Conservation (phyloP, 2,888 invertebrate species). For the Latrodectus hesperus region DNA sequence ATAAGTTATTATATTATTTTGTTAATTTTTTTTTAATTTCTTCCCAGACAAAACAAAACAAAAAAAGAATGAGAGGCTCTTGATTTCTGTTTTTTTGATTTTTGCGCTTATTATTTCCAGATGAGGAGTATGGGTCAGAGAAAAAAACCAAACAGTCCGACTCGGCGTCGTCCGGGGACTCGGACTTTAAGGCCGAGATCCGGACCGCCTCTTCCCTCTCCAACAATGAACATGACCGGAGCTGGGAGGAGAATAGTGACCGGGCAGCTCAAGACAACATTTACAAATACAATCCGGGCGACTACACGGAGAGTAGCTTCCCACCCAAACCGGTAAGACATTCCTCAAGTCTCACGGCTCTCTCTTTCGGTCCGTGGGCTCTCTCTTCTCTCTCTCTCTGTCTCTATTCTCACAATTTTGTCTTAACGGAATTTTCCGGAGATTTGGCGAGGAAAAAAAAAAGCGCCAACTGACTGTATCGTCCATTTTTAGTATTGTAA, state of each 20-base stretch:
- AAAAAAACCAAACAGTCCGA: constrained; percentile 81
- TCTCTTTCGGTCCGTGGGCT: neutral
- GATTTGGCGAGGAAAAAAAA: neutral
- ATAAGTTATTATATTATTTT: neutral
- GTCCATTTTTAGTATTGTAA: too few relatives aligned
- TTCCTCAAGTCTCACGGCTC: constrained; percentile 12
- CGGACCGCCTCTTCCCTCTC: constrained; percentile 87
- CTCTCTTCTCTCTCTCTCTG: constrained; percentile 18
- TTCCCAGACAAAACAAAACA: neutral
- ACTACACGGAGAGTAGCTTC: constrained; percentile 86
- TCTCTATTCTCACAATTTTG: neutral
- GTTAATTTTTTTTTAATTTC: neutral
- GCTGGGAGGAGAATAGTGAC: constrained; percentile 70
- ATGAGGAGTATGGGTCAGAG: constrained; percentile 78
- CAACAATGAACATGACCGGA: constrained; percentile 77
- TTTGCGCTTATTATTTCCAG: constrained; percentile 66
- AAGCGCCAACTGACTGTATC: too few relatives aligned
- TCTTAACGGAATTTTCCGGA: neutral
- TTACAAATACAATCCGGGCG: constrained; percentile 73
- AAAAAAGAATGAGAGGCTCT: neutral
- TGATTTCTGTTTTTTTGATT: constrained; percentile 63
- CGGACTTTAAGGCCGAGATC: constrained; percentile 91
- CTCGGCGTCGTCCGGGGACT: constrained; percentile 87
- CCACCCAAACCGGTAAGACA: constrained; percentile 82
- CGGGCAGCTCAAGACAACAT: constrained; percentile 64